Percentiles rank a stretch among this genome's conserved stretches.
Evolutionary conservation across 2,888 invertebrate species (phyloP).

Genomic region (Tuberolachnus salignus): DNA sequence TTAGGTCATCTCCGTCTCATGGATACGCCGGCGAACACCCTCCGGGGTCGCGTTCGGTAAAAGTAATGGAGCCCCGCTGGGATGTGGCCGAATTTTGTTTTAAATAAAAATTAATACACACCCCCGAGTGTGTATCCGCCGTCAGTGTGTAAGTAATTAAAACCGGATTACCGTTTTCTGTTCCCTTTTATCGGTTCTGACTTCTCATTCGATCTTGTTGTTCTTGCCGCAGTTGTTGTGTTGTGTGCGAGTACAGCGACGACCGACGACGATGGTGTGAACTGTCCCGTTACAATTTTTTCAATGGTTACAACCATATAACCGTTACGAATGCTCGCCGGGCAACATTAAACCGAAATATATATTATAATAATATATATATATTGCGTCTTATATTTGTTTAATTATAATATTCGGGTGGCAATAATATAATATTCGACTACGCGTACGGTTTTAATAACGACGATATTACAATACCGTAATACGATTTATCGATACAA

Average conservation of each 20-base stretch:
- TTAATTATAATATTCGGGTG: no score
- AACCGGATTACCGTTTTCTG: constrained; percentile 55
- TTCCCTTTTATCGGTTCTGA: constrained; percentile 26
- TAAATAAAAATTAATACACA: constrained; percentile 41
- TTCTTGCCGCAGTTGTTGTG: constrained; percentile 22
- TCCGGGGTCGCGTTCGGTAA: constrained; percentile 39
- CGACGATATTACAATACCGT: no score
- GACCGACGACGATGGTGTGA: constrained; percentile 10
- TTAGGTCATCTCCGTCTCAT: constrained; percentile 54
- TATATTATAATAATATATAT: constrained; percentile 16
- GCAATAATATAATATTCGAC: no score
- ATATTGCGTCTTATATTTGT: no score
- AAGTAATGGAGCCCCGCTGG: constrained; percentile 42
- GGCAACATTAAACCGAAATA: background rate
- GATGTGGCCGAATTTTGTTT: constrained; percentile 50
- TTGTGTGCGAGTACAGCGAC: background rate
- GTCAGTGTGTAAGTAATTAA: constrained; percentile 52
- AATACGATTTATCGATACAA: no score
- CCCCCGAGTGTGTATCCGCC: constrained; percentile 45
- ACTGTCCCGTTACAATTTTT: constrained; percentile 46
- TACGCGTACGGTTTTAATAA: no score
- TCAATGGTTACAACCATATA: constrained; percentile 4
- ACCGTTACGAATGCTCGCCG: constrained; percentile 21
- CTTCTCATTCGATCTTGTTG: constrained; percentile 21
- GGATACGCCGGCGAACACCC: constrained; percentile 19